Conservation (phyloP, 2,797 vertebrate genomes). For the Anniella stebbinsi region DNA sequence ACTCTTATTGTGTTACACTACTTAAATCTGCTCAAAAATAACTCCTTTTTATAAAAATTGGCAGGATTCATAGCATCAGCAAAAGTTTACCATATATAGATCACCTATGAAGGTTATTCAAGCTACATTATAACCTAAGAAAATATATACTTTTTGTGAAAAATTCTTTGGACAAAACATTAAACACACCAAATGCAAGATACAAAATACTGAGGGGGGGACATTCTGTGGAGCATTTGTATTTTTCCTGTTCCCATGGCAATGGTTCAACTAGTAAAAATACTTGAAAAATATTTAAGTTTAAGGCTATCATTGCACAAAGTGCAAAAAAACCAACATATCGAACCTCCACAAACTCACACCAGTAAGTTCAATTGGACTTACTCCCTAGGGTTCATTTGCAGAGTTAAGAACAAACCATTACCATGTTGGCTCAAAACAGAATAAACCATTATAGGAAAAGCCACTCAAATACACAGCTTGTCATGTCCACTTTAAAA, state of each 20-base stretch:
- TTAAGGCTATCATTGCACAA: not conserved
- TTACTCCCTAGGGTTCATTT: not conserved
- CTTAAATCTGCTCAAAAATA: not conserved
- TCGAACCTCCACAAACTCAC: not conserved
- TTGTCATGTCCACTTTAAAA: not conserved
- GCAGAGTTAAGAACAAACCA: not conserved
- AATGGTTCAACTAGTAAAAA: not conserved
- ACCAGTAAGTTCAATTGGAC: not conserved
- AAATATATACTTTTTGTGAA: conserved; percentile 8
- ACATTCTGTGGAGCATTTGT: too few relatives aligned
- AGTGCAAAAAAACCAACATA: not conserved
- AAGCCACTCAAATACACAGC: not conserved
- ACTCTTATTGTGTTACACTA: conserved; percentile 10
- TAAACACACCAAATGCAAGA: not conserved
- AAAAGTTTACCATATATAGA: not conserved
- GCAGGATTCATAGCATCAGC: not conserved
- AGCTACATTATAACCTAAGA: not conserved
- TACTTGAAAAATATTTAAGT: conserved; percentile 10
- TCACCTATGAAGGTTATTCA: not conserved
- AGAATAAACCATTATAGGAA: not conserved
- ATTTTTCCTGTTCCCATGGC: not conserved
- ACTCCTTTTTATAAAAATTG: not conserved
- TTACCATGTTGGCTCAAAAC: not conserved
- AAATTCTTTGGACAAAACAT: not conserved
- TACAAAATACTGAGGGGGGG: not conserved